These are phyloP conservation scores for Volucella zonaria DNA, from an alignment of 2,888 invertebrate species.

Conservation along the genomic window DNA sequence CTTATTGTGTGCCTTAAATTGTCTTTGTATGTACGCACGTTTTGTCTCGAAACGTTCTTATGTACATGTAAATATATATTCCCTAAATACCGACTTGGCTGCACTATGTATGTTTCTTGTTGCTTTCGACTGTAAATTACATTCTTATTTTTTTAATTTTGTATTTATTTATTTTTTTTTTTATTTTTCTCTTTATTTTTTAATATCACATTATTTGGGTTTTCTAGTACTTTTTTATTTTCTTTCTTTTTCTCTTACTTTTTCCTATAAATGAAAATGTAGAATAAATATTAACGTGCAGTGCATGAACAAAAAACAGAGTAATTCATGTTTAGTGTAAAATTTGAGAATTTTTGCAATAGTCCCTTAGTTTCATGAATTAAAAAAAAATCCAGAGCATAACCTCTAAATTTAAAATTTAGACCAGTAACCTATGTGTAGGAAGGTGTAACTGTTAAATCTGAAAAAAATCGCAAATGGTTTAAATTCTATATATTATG, in stretches of 20 bases:
- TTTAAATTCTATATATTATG: no score
- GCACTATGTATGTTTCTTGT: conserved; percentile 55
- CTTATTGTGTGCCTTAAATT: conserved; percentile 33
- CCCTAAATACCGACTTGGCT: conserved; percentile 38
- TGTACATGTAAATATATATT: conserved; percentile 56
- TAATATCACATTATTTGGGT: conserved; percentile 7
- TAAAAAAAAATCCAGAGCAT: conserved; percentile 36
- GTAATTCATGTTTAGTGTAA: conserved; percentile 24
- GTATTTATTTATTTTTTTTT: conserved; percentile 22
- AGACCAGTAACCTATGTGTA: no score
- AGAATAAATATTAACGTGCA: conserved; percentile 15
- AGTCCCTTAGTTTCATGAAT: conserved; percentile 37
- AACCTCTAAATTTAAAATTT: background rate
- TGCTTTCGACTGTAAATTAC: conserved; percentile 30
- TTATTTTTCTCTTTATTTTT: conserved; percentile 21
- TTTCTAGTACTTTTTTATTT: conserved; percentile 11
- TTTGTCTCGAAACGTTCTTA: conserved; percentile 54
- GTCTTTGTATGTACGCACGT: conserved; percentile 68
- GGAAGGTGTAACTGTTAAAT: no score
- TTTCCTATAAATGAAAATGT: conserved; percentile 12
- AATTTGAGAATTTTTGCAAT: conserved; percentile 19
- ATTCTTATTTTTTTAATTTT: conserved; percentile 26
- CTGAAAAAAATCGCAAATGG: no score
- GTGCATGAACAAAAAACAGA: conserved; percentile 35
- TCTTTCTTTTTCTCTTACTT: background rate